Evolutionary conservation across 2,113 vertebrate genomes (phyloP).

Genomic region (Cercocebus atys): DNA sequence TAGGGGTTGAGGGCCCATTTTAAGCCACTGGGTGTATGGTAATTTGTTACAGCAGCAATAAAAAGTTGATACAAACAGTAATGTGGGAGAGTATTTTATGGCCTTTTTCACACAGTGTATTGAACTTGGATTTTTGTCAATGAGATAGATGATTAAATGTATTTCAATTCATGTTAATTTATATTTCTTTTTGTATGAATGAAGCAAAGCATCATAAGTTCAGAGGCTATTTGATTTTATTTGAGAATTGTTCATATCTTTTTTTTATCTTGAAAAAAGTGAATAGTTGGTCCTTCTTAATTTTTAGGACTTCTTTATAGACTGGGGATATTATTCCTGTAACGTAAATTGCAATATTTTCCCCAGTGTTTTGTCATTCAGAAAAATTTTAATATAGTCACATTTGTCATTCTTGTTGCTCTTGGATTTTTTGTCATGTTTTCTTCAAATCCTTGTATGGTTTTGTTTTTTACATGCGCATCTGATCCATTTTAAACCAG

Average conservation of each 20-base stretch:
- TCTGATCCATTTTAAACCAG: too few species aligned
- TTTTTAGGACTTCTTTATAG: not conserved
- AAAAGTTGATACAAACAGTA: not conserved
- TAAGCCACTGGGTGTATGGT: too few species aligned
- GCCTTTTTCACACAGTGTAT: not conserved
- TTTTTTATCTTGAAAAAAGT: not conserved
- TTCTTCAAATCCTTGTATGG: too few species aligned
- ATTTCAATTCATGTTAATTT: not conserved
- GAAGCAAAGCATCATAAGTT: not conserved
- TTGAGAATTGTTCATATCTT: not conserved
- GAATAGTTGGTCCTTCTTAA: not conserved
- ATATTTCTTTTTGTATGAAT: not conserved
- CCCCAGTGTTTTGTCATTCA: not conserved
- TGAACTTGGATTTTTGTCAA: not conserved
- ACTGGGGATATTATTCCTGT: too few species aligned
- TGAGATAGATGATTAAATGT: not conserved
- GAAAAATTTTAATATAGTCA: not conserved
- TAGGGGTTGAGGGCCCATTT: too few species aligned
- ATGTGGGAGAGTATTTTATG: not conserved
- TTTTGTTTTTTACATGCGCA: too few species aligned
- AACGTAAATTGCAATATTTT: too few species aligned
- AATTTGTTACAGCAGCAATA: too few species aligned
- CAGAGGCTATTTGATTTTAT: not conserved
- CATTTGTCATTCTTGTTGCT: not conserved
- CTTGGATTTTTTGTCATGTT: not conserved